Evolutionary conservation across 92 coral and sea anemone species (phyloP), one percentile per base, ranked within the genome.

Genomic region (Metridium senile): DNA sequence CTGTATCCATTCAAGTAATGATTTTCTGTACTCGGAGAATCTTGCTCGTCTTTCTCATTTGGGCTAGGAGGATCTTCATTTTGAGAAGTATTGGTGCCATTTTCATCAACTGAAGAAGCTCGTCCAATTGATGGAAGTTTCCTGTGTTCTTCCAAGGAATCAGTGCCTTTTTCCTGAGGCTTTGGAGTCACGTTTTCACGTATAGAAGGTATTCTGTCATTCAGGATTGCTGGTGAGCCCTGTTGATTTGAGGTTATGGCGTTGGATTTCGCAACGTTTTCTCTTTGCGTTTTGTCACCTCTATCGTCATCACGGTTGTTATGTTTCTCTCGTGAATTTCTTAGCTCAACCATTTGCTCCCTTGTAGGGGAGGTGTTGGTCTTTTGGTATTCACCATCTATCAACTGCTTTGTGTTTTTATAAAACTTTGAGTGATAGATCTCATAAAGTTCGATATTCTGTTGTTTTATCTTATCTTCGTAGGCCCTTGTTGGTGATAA

Each of bases 381-480:
- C 1, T 59, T 25, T 28, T 63, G 33, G 39, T 63, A 1, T 6
- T n/a, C n/a, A 28, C 22, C 20, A 1, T 63, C 11, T 10, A 59
- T 59, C 69, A 26, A 28, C 1, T 30, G 7, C 10, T 7, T 11
- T n/a, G 4, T 31, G 1, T 31, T 63, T 30, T 31, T 63, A 28
- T 63, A 63, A 31, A 27, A 63, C 22, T 63, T 63, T 4, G 69
- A 63, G 23, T 63, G 69, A 31, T 63, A 63, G 21, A 63, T 63
- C 45, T 63, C 69, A 63, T 63, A 63, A 28, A 22, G n/a, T n/a
- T n/a, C 29, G 20, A 27, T 39, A 39, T 28, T 26, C 0, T 59
- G 9, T 22, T 28, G 28, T 8, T 59, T 16, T 21, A 8, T 17
- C 30, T 26, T 9, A 19, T 23, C 22, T 59, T 8, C 28, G 0